phyloP scores from a whole-genome alignment of 2,797 vertebrate species.

The Gobionotothen gibberifrons region DNA sequence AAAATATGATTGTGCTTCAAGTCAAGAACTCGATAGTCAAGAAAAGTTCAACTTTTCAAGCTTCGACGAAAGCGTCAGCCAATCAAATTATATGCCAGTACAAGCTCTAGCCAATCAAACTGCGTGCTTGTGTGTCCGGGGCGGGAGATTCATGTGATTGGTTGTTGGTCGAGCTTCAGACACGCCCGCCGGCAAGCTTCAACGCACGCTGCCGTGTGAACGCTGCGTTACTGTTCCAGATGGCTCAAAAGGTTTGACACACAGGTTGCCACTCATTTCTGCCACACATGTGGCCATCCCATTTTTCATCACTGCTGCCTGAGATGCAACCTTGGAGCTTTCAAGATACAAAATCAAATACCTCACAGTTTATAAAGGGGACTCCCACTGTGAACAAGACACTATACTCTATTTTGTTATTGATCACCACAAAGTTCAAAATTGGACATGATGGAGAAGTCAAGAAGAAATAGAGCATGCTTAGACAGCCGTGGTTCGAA shows the following conservation, averaged over 20 bases:
- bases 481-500: background rate
- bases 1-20: too few species aligned
- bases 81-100: too few species aligned
- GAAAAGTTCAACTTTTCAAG: too few species aligned
- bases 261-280: slow-evolving; percentile 6
- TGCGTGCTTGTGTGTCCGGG: too few species aligned
- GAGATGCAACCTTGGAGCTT: background rate
- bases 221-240: background rate
- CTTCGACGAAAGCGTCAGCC: too few species aligned
- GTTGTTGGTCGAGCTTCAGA: too few species aligned
- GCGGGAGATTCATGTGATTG: too few species aligned
- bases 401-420: slow-evolving; percentile 10
- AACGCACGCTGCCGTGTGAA: too few species aligned
- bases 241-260: slow-evolving; percentile 3
- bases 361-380: slow-evolving; percentile 28
- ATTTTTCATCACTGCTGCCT: slow-evolving; percentile 11
- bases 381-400: slow-evolving; percentile 9
- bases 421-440: slow-evolving; percentile 27
- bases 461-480: background rate
- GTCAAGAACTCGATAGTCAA: too few species aligned
- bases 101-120: too few species aligned
- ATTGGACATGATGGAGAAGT: background rate
- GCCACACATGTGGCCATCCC: background rate
- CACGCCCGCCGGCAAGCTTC: too few species aligned
- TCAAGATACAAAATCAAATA: slow-evolving; percentile 37